Conservation (phyloP, 2,113 vertebrate species). For the Malurus melanocephalus region DNA sequence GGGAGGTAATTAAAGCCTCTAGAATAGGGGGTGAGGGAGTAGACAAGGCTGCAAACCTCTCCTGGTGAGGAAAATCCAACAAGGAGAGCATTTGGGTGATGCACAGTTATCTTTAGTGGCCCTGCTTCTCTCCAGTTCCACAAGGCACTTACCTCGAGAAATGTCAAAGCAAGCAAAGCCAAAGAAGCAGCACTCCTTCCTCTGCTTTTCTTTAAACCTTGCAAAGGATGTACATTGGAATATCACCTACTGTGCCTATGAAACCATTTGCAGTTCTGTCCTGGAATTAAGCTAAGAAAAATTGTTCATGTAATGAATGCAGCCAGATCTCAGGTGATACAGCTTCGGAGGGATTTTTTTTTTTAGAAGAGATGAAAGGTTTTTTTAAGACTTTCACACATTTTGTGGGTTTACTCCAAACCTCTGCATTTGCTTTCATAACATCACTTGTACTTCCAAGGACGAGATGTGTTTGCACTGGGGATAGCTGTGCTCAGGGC, state of each 20-base stretch:
- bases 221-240: background rate
- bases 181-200: background rate
- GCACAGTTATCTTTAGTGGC: background rate
- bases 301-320: background rate
- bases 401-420: background rate
- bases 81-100: background rate
- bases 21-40: background rate
- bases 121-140: background rate
- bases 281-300: background rate
- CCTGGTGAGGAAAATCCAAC: background rate
- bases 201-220: background rate
- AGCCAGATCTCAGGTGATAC: background rate
- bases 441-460: background rate
- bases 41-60: background rate
- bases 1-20: background rate
- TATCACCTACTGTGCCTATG: background rate
- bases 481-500: background rate
- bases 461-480: accelerated
- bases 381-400: background rate
- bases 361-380: background rate
- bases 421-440: background rate
- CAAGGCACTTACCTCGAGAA: background rate
- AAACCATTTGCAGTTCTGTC: background rate
- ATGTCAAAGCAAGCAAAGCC: background rate
- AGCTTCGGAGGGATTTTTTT: background rate